phyloP scores from a whole-genome alignment of 2,888 invertebrate genomes.

The Eristalinus aeneus region DNA sequence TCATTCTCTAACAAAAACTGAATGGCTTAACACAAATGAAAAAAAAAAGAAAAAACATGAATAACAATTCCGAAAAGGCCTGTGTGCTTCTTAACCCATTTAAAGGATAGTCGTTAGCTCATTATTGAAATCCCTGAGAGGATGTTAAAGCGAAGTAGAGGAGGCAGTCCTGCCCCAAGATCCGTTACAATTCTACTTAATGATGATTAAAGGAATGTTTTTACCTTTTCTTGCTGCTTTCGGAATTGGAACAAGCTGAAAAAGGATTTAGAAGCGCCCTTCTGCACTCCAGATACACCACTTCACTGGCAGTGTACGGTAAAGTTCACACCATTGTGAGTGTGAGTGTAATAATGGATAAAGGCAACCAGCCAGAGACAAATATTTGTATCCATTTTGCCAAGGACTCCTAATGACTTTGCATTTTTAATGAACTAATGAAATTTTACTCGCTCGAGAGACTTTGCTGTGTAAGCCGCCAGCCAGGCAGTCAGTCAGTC shows the following conservation, averaged over 20 bases:
- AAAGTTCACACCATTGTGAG: neutral
- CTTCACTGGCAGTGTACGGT: neutral
- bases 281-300: neutral
- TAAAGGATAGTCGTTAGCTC: constrained; percentile 19
- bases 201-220: constrained; percentile 51
- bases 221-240: constrained; percentile 28
- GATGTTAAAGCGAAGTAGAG: neutral
- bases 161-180: neutral
- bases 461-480: constrained; percentile 1
- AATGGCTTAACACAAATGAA: neutral
- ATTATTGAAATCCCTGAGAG: constrained; percentile 31
- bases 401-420: constrained; percentile 48
- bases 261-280: neutral
- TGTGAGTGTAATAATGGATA: neutral
- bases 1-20: constrained; percentile 32
- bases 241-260: constrained; percentile 14
- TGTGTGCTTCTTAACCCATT: constrained; percentile 46
- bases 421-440: constrained; percentile 65
- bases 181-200: constrained; percentile 44
- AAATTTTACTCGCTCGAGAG: constrained; percentile 45
- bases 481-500: neutral
- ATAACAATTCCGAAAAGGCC: constrained; percentile 29
- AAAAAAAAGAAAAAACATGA: neutral
- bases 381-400: constrained; percentile 8
- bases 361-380: constrained; percentile 4